phyloP scores from a whole-genome alignment of 1,140 invertebrate species.

The Scaptomyza pallida region DNA sequence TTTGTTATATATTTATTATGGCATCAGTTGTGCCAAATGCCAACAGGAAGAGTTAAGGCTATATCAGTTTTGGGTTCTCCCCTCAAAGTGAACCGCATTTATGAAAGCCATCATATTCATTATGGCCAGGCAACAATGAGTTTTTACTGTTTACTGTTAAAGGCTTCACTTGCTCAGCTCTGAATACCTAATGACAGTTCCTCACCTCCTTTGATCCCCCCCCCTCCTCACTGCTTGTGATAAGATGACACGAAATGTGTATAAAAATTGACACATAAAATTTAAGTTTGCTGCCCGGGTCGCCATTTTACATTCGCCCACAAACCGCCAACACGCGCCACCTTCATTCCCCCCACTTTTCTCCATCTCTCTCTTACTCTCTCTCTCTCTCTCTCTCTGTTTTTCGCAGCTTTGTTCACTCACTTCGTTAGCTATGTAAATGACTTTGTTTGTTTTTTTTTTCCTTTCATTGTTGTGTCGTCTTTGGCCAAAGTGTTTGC shows the following conservation, averaged over 20 bases:
- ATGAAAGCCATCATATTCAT: conserved; percentile 52
- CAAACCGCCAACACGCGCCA: conserved; percentile 61
- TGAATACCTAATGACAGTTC: conserved; percentile 49
- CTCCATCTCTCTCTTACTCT: background rate
- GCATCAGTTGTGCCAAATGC: conserved; percentile 34
- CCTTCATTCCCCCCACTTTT: conserved; percentile 2
- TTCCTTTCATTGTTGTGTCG: conserved; percentile 52
- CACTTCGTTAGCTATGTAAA: conserved; percentile 81
- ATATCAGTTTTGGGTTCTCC: no score
- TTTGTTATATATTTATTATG: conserved; percentile 16
- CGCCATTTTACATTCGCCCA: conserved; percentile 65
- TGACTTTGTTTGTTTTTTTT: conserved; percentile 75
- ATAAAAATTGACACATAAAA: conserved; percentile 65
- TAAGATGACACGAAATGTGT: conserved; percentile 53
- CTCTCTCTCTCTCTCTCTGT: background rate
- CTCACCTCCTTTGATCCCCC: background rate
- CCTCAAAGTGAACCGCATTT: conserved; percentile 18
- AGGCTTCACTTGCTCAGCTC: conserved; percentile 43
- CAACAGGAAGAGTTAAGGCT: no score
- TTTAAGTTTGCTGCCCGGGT: conserved; percentile 50
- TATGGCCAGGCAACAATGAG: conserved; percentile 39
- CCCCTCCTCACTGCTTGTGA: conserved; percentile 9
- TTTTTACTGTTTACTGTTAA: conserved; percentile 18
- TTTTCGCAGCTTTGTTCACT: conserved; percentile 55
- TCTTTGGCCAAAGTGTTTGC: conserved; percentile 37